phyloP scores from a whole-genome alignment of 2,113 vertebrate genomes.

The Epinephelus fuscoguttatus region DNA sequence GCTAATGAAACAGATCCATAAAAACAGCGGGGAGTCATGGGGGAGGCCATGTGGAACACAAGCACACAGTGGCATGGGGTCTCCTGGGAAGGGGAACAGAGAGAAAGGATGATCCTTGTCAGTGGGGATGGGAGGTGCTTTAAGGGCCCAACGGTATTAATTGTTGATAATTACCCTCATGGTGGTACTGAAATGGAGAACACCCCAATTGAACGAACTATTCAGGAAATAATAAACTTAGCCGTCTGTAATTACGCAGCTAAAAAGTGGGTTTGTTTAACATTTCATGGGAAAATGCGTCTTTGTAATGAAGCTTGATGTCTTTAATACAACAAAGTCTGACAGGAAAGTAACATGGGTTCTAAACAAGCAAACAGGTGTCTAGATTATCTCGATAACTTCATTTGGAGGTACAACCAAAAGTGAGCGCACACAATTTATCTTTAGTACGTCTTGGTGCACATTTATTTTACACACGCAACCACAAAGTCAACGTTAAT shows the following conservation, averaged over 20 bases:
- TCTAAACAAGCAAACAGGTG: background rate
- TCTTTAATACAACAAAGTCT: background rate
- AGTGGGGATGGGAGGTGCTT: slow-evolving; percentile 15
- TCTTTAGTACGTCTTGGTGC: background rate
- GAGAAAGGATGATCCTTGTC: slow-evolving; percentile 39
- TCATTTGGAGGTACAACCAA: background rate
- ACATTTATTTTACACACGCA: background rate
- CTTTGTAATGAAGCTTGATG: background rate
- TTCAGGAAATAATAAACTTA: background rate
- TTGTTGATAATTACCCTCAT: slow-evolving; percentile 42
- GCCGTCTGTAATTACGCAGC: background rate
- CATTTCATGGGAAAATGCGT: background rate
- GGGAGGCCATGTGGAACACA: slow-evolving; percentile 49
- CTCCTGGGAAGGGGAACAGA: slow-evolving; percentile 45
- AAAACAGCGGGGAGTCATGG: slow-evolving; percentile 50
- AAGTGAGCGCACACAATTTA: background rate
- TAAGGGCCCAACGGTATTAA: slow-evolving; percentile 48
- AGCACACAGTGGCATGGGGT: slow-evolving; percentile 23
- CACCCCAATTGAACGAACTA: background rate
- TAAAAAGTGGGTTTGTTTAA: background rate
- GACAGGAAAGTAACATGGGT: background rate
- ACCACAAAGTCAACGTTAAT: background rate
- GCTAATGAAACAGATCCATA: slow-evolving; percentile 78
- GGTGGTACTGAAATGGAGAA: slow-evolving; percentile 25
- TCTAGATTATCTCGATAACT: background rate